Conservation (phyloP, 92 coral and sea anemone genomes). For the Scolanthus callimorphus region DNA sequence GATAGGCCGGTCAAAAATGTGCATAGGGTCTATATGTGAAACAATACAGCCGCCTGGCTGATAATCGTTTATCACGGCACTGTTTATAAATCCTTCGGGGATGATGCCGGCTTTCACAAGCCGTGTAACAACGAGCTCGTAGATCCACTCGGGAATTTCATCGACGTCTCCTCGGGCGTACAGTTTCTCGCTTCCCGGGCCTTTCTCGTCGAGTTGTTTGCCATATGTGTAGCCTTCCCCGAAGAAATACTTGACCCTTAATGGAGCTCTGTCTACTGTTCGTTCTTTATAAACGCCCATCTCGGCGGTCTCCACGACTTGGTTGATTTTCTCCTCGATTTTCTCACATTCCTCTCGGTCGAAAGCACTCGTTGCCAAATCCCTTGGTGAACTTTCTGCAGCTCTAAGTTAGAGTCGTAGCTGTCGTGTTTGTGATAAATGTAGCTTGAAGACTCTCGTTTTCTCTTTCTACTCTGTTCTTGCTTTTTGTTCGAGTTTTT, state of each 20-base stretch:
- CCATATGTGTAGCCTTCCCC: constrained; percentile 99
- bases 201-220: constrained; percentile 78
- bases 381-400: constrained; percentile 95
- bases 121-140: constrained; percentile 78
- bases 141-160: constrained; percentile 94
- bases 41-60: constrained; percentile 99
- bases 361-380: constrained; percentile 90
- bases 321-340: constrained; percentile 86
- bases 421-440: constrained; percentile 55
- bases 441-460: constrained; percentile 29
- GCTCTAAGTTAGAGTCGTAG: constrained; percentile 53
- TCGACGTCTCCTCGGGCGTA: constrained; percentile 95
- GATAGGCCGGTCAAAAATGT: constrained; percentile 94
- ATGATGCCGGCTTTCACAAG: constrained; percentile 86
- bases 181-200: constrained; percentile 84
- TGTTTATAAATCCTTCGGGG: constrained; percentile 94
- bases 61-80: constrained; percentile 98
- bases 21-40: constrained; percentile 98
- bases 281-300: constrained; percentile 66
- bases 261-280: constrained; percentile 98
- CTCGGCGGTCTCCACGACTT: constrained; percentile 75
- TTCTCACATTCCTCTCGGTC: constrained; percentile 85
- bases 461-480: constrained; percentile 63
- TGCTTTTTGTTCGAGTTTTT: constrained; percentile 39
- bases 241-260: constrained; percentile 92